A percentile compares a stretch with the other conserved stretches of the same genome.
phyloP scores from a whole-genome alignment of 2,797 vertebrate genomes.

The Hafferia zeledoni region DNA sequence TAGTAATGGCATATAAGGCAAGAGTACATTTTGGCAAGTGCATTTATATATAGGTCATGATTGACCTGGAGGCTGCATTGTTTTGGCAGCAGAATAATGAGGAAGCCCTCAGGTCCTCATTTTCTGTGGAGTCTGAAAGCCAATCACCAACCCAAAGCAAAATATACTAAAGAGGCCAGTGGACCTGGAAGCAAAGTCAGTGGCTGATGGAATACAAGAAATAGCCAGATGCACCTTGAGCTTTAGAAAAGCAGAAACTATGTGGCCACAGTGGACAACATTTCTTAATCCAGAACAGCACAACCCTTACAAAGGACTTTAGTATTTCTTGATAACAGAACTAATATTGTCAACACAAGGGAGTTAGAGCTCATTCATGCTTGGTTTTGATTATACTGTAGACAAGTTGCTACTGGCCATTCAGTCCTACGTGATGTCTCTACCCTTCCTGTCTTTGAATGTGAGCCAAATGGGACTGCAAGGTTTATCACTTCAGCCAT shows the following conservation, averaged over 20 bases:
- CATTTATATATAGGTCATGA: not conserved
- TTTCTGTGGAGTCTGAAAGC: not conserved
- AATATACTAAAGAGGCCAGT: not conserved
- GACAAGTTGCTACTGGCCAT: not conserved
- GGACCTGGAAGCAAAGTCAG: not conserved
- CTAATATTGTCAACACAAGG: not conserved
- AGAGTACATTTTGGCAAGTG: not conserved
- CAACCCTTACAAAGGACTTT: accelerated
- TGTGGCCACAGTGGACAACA: not conserved
- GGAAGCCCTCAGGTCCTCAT: not conserved
- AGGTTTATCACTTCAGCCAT: not conserved
- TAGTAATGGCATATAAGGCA: not conserved
- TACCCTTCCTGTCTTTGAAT: accelerated
- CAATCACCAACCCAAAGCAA: not conserved
- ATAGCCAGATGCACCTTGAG: not conserved
- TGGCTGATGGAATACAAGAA: not conserved
- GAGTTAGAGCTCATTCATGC: not conserved
- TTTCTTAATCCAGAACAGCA: not conserved
- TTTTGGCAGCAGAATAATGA: not conserved
- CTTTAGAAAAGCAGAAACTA: not conserved
- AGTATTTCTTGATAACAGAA: accelerated
- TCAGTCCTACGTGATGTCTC: not conserved
- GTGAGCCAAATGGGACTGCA: not conserved
- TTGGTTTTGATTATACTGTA: not conserved
- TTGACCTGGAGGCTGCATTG: not conserved